Base-by-base conservation (phyloP, 2,113 vertebrate species). In the Engystomops pustulosus region DNA sequence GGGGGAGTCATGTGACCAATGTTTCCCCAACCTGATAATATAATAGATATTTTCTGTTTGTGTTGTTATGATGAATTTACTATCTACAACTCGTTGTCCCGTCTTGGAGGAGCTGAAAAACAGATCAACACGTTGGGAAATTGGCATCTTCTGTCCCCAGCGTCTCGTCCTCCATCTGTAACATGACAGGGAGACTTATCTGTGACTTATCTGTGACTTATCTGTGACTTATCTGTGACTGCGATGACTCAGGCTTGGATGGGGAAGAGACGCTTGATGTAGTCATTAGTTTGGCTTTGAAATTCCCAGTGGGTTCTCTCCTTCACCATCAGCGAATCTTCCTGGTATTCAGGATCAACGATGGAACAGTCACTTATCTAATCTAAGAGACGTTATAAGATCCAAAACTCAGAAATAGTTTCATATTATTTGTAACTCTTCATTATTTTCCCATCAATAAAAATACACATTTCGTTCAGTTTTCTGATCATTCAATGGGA, bases 41-140 rank as follows among this genome's bases (percentile, higher is more conserved):
- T 11, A 9, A 67, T 30, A 7, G 15, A 41, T 5, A 12, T 20
- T 11, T 38, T 78, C 88, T 89, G 89, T 90, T 86, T 69, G 88
- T 80, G 47, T n/a, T 85, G 80, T 23, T 38, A 58, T 77, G 17
- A 30, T 65, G 38, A 44, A 27, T 65, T 17, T 27, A 41, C 30
- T 30, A 45, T 62, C 55, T 62, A 32, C 32, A 38, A 36, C 8
- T 78, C 3, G 58, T 30, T 27, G n/a, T 38, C 20, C 5, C n/a
- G 76, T 12, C 8, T 3, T 14, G 3, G 14, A 1, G 30, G 25
- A 3, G 25, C 77, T 79, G 77, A 65, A 25, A 79, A 65, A 65
- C 53, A 79, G 77, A 79, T 79, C 65, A 79, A 10, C 77, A 65
- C 36, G 17, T 65, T 41, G 12, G 38, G 20, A 65, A 65, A 65